Conservation (phyloP, 2,113 vertebrate genomes). For the Tragelaphus strepsiceros region DNA sequence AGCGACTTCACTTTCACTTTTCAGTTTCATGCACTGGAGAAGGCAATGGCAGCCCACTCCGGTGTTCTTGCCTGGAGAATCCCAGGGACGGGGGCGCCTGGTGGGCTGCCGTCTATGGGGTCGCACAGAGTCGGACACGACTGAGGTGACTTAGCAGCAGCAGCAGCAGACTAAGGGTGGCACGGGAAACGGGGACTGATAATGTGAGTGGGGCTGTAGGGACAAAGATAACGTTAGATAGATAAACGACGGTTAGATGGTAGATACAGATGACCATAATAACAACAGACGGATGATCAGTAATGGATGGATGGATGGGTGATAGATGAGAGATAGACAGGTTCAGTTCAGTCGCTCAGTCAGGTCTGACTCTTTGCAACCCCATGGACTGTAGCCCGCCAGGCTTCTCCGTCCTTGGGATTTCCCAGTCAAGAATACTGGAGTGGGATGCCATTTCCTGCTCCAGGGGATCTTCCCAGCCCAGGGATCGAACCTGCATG, state of each 20-base stretch:
- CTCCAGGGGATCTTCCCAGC: neutral
- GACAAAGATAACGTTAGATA: neutral
- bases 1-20: too few relatives aligned
- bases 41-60: too few relatives aligned
- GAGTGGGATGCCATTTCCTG: neutral
- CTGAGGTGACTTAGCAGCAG: too few relatives aligned
- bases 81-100: too few relatives aligned
- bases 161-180: too few relatives aligned
- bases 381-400: neutral
- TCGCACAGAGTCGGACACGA: too few relatives aligned
- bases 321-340: neutral
- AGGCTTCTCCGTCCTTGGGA: neutral
- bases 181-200: neutral
- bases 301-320: accelerated
- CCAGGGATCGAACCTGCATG: neutral
- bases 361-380: neutral
- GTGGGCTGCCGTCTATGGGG: too few relatives aligned
- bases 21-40: too few relatives aligned
- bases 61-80: too few relatives aligned
- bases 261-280: accelerated
- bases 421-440: neutral
- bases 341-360: neutral
- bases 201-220: neutral
- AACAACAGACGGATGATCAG: accelerated
- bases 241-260: neutral